Conservation (phyloP, 2,888 invertebrate species). For the Lycocerus yunnanus region DNA sequence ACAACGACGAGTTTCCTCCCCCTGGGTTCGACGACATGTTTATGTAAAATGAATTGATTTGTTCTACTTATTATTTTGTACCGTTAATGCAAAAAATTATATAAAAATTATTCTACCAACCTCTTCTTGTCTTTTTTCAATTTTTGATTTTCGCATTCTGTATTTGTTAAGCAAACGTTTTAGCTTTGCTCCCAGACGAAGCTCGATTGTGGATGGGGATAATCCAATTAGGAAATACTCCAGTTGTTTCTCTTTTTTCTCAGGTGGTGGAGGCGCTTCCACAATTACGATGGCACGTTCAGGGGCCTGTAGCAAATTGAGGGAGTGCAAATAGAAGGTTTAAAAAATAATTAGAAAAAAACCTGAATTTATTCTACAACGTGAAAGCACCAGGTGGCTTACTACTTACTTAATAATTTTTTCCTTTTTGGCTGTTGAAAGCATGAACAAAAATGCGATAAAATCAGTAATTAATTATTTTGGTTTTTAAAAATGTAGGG, state of each 20-base stretch:
- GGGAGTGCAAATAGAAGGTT: background rate
- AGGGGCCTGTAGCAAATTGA: constrained; percentile 41
- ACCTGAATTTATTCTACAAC: background rate
- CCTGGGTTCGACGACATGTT: constrained; percentile 79
- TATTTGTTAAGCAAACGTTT: constrained; percentile 61
- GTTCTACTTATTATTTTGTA: background rate
- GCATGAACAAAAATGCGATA: background rate
- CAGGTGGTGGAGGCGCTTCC: constrained; percentile 33
- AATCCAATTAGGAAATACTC: constrained; percentile 58
- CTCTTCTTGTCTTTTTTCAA: constrained; percentile 57
- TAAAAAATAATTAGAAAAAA: background rate
- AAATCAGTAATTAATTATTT: background rate
- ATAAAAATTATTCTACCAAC: constrained; percentile 42
- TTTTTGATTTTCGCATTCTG: constrained; percentile 55
- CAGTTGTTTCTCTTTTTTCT: constrained; percentile 48
- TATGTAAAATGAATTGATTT: constrained; percentile 59
- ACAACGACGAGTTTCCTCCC: constrained; percentile 76
- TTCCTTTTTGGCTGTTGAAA: background rate
- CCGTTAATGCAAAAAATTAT: background rate
- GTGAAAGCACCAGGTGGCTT: background rate
- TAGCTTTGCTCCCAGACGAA: constrained; percentile 59
- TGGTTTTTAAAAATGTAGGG: background rate
- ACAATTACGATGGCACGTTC: constrained; percentile 41
- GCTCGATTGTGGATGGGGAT: constrained; percentile 49
- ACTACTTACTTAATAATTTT: background rate